These are phyloP conservation scores for Hirtodrosophila histrioides DNA, from an alignment of 2,888 invertebrate genomes.

Conservation along the genomic window DNA sequence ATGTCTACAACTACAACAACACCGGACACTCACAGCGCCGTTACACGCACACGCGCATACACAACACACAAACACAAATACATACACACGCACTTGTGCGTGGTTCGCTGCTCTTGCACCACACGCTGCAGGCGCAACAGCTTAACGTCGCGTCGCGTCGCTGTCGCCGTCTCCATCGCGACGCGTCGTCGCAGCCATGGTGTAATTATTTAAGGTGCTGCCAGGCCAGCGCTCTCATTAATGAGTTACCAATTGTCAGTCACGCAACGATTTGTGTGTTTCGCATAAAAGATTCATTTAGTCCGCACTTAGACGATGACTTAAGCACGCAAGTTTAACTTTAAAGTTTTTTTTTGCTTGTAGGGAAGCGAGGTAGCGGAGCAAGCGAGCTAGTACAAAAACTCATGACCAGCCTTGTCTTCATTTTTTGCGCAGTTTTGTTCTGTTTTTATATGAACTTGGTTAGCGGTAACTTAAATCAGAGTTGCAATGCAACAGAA, in stretches of 20 bases:
- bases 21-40: conserved; percentile 33
- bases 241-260: background rate
- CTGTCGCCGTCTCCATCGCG: conserved; percentile 9
- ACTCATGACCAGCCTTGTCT: no score
- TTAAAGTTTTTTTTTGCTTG: no score
- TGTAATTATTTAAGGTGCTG: background rate
- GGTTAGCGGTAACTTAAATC: no score
- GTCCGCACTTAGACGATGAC: no score
- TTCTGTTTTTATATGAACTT: no score
- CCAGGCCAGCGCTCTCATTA: background rate
- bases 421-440: no score
- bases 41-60: conserved; percentile 33
- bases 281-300: no score
- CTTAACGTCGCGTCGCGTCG: background rate
- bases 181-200: background rate
- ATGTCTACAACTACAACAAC: conserved; percentile 44
- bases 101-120: conserved; percentile 30
- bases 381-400: no score
- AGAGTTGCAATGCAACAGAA: no score
- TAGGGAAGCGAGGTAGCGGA: no score
- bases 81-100: conserved; percentile 55
- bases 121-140: background rate
- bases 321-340: no score
- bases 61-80: conserved; percentile 1
- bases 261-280: no score